phyloP scores from a whole-genome alignment of 30 jellyfish, hydroid and myxozoan genomes.

The Mastigias papua region DNA sequence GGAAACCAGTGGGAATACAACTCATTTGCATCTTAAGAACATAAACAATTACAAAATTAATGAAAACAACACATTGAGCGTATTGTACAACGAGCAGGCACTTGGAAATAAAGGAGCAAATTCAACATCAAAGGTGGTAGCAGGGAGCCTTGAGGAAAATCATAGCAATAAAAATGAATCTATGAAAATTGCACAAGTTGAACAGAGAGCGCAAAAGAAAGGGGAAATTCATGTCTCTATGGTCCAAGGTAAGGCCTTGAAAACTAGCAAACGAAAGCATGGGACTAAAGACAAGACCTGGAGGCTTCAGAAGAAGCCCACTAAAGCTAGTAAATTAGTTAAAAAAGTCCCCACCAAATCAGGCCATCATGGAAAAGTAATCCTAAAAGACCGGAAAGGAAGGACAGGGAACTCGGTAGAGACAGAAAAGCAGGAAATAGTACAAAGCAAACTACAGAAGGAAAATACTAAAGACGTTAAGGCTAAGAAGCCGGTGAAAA shows the following conservation, averaged over 20 bases:
- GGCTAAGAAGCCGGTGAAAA: background rate
- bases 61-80: slow-evolving; percentile 18
- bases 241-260: background rate
- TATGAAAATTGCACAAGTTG: slow-evolving; percentile 2
- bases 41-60: slow-evolving; percentile 23
- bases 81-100: slow-evolving; percentile 14
- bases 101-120: background rate
- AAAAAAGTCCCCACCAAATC: background rate
- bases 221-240: background rate
- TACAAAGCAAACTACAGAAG: background rate
- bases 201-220: slow-evolving; percentile 4
- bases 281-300: background rate
- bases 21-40: background rate
- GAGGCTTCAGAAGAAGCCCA: background rate
- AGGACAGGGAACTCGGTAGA: background rate
- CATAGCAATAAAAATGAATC: background rate
- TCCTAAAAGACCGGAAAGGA: slow-evolving; percentile 11
- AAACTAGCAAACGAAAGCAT: background rate
- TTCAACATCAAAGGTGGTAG: slow-evolving; percentile 31
- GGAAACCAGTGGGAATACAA: background rate
- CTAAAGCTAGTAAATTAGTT: background rate
- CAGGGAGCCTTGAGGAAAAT: slow-evolving; percentile 41
- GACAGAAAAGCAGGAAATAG: background rate
- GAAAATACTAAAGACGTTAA: background rate
- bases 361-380: too few species aligned